These are phyloP conservation scores for Arothron firmamentum DNA, from an alignment of 2,113 vertebrate species.

Conservation along the genomic window DNA sequence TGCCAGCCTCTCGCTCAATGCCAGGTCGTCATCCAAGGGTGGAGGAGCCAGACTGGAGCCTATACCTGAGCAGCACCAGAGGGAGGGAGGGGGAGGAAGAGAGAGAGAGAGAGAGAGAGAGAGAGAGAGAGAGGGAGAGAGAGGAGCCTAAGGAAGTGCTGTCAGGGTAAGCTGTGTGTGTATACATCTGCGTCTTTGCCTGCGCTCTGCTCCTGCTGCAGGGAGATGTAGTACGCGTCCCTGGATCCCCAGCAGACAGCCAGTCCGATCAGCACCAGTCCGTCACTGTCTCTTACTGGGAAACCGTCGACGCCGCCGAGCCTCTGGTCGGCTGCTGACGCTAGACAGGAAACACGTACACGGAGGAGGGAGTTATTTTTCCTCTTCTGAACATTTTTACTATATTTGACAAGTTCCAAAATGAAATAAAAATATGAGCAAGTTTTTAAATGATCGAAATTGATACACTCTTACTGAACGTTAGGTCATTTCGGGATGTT, in stretches of 20 bases:
- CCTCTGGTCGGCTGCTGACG: conserved; percentile 34
- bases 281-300: conserved; percentile 76
- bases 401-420: too few relatives aligned
- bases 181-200: conserved; percentile 63
- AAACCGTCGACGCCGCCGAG: conserved; percentile 75
- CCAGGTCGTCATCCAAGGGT: conserved; percentile 80
- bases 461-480: too few relatives aligned
- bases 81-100: too few relatives aligned
- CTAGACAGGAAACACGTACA: conserved; percentile 42
- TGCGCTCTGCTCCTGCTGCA: conserved; percentile 81
- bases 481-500: not conserved
- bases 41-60: conserved; percentile 88
- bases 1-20: conserved; percentile 79
- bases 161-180: not conserved
- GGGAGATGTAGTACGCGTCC: conserved; percentile 91
- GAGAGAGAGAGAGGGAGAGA: too few relatives aligned
- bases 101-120: too few relatives aligned
- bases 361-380: not conserved
- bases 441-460: too few relatives aligned
- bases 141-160: not conserved
- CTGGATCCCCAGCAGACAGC: conserved; percentile 93
- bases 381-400: too few relatives aligned
- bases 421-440: too few relatives aligned
- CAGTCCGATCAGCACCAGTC: conserved; percentile 82
- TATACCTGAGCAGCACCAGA: conserved; percentile 73